These are phyloP conservation scores for Cepaea hortensis DNA, from an alignment of 2,888 invertebrate species.

Conservation along the genomic window DNA sequence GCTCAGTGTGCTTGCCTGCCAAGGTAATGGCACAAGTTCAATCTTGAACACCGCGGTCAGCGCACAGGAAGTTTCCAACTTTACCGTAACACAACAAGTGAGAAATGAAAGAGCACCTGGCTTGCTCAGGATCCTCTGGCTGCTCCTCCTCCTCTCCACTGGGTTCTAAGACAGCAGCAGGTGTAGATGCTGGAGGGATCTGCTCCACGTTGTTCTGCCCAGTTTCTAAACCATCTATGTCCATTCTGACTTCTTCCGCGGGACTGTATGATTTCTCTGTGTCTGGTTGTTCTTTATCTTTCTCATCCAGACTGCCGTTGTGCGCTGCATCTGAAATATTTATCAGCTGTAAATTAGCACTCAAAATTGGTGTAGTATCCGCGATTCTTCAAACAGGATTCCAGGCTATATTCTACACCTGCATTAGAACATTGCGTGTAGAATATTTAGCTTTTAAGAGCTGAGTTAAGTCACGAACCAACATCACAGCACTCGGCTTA, in stretches of 20 bases:
- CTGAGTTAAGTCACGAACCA: too few species aligned
- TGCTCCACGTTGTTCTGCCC: constrained; percentile 31
- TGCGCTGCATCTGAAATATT: background rate
- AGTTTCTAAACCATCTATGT: constrained; percentile 36
- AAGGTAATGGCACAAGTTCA: too few species aligned
- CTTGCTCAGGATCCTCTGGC: constrained; percentile 51
- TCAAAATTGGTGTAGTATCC: background rate
- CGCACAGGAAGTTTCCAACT: too few species aligned
- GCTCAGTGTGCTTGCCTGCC: too few species aligned
- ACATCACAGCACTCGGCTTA: too few species aligned
- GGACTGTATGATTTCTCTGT: background rate
- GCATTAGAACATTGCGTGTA: too few species aligned
- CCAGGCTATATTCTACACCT: too few species aligned
- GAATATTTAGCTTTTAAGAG: too few species aligned
- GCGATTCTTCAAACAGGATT: background rate
- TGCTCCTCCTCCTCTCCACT: constrained; percentile 48
- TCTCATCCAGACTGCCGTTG: background rate
- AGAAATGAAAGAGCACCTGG: constrained; percentile 45
- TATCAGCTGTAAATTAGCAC: background rate
- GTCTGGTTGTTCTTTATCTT: constrained; percentile 11
- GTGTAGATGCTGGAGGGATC: background rate
- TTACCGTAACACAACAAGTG: background rate
- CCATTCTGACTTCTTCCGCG: constrained; percentile 1
- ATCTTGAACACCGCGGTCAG: too few species aligned
- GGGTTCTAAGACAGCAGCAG: constrained; percentile 21